A percentile compares a stretch with the other conserved stretches of the same genome.
phyloP scores from a whole-genome alignment of 2,797 vertebrate species.

The Calcarius lapponicus region DNA sequence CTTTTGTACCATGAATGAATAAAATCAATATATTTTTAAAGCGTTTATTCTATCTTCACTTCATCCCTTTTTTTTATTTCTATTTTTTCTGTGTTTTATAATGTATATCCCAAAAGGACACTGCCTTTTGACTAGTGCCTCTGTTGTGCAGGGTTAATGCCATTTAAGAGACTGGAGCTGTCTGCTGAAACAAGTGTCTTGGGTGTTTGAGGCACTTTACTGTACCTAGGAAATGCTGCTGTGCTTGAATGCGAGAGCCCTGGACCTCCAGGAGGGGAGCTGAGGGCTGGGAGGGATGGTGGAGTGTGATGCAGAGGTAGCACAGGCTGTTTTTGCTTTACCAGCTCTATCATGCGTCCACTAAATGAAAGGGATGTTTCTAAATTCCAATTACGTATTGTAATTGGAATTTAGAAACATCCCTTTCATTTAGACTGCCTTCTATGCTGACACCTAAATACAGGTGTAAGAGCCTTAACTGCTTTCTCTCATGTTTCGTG shows the following conservation, averaged over 20 bases:
- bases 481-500: background rate
- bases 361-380: no score
- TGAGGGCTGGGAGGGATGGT: background rate
- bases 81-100: background rate
- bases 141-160: background rate
- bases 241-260: background rate
- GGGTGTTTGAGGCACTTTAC: background rate
- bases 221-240: rapidly evolving
- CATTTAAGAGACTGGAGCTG: background rate
- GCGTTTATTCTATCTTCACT: background rate
- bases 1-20: background rate
- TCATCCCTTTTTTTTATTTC: background rate
- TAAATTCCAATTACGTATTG: no score
- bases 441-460: background rate
- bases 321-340: background rate
- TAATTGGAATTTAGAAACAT: background rate
- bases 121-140: background rate
- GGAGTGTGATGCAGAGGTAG: background rate
- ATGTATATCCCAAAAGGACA: slow-evolving; percentile 11
- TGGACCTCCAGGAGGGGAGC: background rate
- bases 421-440: background rate
- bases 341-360: background rate
- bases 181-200: background rate
- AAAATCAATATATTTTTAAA: background rate
- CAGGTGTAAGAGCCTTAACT: background rate